phyloP scores from a whole-genome alignment of 2,888 invertebrate genomes.

The Cinara cedri region DNA sequence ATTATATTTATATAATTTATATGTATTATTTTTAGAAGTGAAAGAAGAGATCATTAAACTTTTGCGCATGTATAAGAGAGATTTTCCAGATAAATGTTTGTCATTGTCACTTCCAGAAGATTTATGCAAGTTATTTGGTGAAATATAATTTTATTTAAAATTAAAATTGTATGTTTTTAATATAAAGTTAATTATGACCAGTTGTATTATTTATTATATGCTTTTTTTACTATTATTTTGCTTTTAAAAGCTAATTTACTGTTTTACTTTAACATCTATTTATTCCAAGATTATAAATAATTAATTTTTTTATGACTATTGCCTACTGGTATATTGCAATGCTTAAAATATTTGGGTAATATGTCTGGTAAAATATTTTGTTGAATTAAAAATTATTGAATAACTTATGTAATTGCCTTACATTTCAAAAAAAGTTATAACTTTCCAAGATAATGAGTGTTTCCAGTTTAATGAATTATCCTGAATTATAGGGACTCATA shows the following conservation, averaged over 20 bases:
- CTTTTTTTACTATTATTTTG: constrained; percentile 6
- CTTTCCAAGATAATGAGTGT: too few relatives aligned
- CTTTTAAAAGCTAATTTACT: neutral
- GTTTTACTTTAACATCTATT: neutral
- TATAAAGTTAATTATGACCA: neutral
- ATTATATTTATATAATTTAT: too few relatives aligned
- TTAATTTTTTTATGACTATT: constrained; percentile 2
- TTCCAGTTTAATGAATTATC: too few relatives aligned
- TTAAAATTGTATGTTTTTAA: neutral
- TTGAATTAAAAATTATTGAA: neutral
- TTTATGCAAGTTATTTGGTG: constrained; percentile 20
- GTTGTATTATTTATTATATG: neutral
- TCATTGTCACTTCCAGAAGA: constrained; percentile 32
- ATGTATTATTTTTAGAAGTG: constrained; percentile 35
- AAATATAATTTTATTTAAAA: constrained; percentile 18
- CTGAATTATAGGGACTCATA: too few relatives aligned
- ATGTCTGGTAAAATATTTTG: neutral
- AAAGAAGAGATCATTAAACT: constrained; percentile 46
- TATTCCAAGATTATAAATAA: neutral
- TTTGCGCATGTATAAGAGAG: constrained; percentile 46
- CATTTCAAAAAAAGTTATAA: too few relatives aligned
- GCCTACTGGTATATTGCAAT: neutral
- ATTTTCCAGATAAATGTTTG: constrained; percentile 43
- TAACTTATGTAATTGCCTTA: neutral
- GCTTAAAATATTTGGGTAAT: neutral